Base-by-base conservation (phyloP, 1,140 invertebrate genomes). In the Agrilus planipennis region DNA sequence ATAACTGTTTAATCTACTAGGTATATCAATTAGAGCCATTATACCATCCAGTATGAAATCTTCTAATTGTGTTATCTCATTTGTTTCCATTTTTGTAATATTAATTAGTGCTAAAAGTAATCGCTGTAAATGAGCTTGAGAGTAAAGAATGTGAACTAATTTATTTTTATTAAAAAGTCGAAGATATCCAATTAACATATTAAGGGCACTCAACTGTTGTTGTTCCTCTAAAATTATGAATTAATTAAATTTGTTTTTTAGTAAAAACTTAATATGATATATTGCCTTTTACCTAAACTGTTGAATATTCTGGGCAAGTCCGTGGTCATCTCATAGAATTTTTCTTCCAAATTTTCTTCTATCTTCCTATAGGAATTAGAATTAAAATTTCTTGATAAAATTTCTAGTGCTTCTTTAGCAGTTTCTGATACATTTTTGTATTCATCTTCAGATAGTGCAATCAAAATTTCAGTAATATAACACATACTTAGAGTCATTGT, bases 171-270 rank as follows among this genome's bases (percentile, higher is more conserved):
- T 64, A 46, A 81, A 60, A 18, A 77, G 47, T 34, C 58, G 58
- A 12, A 79, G 52, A 53, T 79, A 81, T 7, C 77, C 78, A 25
- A 64, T 58, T 3, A 80, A 45, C 23, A 76, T 61, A 55, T 72
- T 71, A 29, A 79, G 55, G 4, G 61, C 60, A 1, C 64, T 58
- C 25, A 75, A 43, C 54, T 79, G 76, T 44, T 70, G 59, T 3
- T 48, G 55, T 23, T 70, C 62, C 55, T 77, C 75, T 77, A 50
- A 10, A 58, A 57, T 43, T n/a, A n/a, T 9, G 11, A 41, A 50
- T 52, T 56, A 17, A 28, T 22, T 4, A 14, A 31, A 43, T 7
- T 10, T 16, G 5, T 29, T 19, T 23, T 9, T 12, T 9, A 38
- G 5, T 29, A 29, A 16, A 19, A 32, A n/a, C n/a, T n/a, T n/a